Base-by-base conservation (phyloP, 2,113 vertebrate species). In the Xiphophorus couchianus region DNA sequence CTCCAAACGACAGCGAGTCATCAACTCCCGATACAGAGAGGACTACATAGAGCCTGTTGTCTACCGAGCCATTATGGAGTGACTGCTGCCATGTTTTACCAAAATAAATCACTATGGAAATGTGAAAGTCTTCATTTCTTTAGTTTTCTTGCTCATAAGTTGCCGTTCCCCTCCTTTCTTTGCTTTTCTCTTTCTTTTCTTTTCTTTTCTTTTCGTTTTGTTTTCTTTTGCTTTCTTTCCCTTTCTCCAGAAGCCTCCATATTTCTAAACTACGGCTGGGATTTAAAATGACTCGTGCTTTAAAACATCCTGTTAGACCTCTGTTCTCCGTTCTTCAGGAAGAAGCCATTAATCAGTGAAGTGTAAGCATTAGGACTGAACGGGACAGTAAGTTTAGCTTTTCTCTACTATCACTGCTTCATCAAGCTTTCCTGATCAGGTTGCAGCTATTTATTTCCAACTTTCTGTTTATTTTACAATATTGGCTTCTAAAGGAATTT, bases 51-150 rank as follows among this genome's bases (percentile, higher is more conserved):
- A 99, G 82, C 98, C 98, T 1, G 93, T 96, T 0, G 86, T 99
- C 39, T 99, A 99, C 94, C 92, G 96, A 84, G 93, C 97, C 92
- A 98, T 99, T 94, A 97, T 99, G 97, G 98, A 99, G 89, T 99
- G 93, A 95, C n/a, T 54, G 22, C 51, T 25, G 7, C 51, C 51
- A n/a, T 48, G 15, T 48, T 48, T 48, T 48, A 48, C 44, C 4
- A 19, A 17, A 48, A 48, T 48, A 48, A 48, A 48, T 58, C 51
- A 58, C 51, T 25, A 58, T 58, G 51, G 51, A 58, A 58, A 58
- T 22, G 7, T 58, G 15, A 51, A 51, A 51, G 48, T 22, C 48
- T 51, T 51, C 48, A 51, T 51, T 6, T 25, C 48, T 22, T 51
- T 2, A 19, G 48, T 51, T 51, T 51, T 42, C 13, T 42, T 15